Base-by-base conservation (phyloP, 2,888 invertebrate genomes). In the Drosophila kanekoi region DNA sequence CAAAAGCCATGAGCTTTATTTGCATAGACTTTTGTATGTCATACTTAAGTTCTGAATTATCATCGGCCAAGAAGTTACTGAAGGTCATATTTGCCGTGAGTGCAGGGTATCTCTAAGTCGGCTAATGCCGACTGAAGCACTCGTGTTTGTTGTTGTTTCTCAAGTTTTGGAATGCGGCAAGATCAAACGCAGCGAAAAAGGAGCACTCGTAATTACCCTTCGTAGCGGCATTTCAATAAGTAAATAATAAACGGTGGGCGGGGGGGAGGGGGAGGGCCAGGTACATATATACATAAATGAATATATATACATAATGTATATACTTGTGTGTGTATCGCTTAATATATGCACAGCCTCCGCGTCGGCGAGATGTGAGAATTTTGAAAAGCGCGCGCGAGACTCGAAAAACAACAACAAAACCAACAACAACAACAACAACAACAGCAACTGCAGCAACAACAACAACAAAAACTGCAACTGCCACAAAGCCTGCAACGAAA, bases 321-420 rank as follows among this genome's bases (percentile, higher is more conserved):
- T 33, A 14, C 35, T 5, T 52, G 14, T 14, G 40, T 38, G 35
- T 51, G 49, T 47, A 53, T 48, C 44, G 61, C 59, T 43, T 77
- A 61, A 78, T 60, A 61, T 68, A 74, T 74, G 74, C 74, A 57
- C 23, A 72, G 65, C 58, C 51, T 72, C 52, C 33, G 14, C 48
- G 81, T 77, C 83, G 89, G 83, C 83, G 41, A 84, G 89, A 84
- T 84, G 83, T 87, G 84, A 84, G 89, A 81, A 70, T 67, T 67
- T 43, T 48, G 20, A 68, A 57, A 49, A 66, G 58, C 60, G 14
- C 32, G 48, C 35, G 35, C 60, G 33, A 57, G 28, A 13, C 13
- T 23, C 49, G 57, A 33, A 16, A 47, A 33, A n/a, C 32, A 56
- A 33, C 32, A 33, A 16, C 45, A 61, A 23, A 5, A 23, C 1